Evolutionary conservation across 2,113 vertebrate species (phyloP).

Genomic region (Oreotrochilus melanogaster): DNA sequence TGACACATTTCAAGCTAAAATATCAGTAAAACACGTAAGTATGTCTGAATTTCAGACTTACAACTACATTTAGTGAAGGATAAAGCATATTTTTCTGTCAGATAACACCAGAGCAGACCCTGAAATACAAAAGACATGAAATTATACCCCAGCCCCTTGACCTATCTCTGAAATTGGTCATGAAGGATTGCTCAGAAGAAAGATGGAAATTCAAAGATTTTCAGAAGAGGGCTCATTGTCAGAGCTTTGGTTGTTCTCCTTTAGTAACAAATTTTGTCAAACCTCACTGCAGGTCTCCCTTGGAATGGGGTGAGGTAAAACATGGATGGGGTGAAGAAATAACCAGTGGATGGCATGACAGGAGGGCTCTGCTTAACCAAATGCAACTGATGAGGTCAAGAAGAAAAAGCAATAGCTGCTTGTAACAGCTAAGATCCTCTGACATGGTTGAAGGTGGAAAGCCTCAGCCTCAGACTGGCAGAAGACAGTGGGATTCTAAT

Average conservation of each 20-base stretch:
- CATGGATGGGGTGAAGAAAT: not conserved
- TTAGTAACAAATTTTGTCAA: not conserved
- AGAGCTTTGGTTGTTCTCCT: not conserved
- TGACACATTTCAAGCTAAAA: conserved; percentile 36
- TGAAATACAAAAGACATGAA: not conserved
- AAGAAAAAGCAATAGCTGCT: not conserved
- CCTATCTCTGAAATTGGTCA: not conserved
- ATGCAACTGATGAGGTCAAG: not conserved
- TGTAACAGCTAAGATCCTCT: not conserved
- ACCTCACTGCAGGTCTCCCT: not conserved
- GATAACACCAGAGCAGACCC: not conserved
- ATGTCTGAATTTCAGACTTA: conserved; percentile 27
- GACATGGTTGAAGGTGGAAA: not conserved
- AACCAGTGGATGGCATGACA: not conserved
- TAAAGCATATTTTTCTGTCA: not conserved
- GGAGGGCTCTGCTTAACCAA: not conserved
- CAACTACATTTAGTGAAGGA: not conserved
- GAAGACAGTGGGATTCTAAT: not conserved
- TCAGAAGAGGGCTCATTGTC: not conserved
- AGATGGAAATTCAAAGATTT: not conserved
- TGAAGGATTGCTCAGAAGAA: not conserved
- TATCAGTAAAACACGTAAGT: conserved; percentile 13
- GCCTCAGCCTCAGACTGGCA: not conserved
- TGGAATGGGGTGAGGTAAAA: not conserved
- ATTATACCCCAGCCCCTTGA: not conserved